Base-by-base conservation (phyloP, 2,888 invertebrate genomes). In the Aspidapion aeneum region DNA sequence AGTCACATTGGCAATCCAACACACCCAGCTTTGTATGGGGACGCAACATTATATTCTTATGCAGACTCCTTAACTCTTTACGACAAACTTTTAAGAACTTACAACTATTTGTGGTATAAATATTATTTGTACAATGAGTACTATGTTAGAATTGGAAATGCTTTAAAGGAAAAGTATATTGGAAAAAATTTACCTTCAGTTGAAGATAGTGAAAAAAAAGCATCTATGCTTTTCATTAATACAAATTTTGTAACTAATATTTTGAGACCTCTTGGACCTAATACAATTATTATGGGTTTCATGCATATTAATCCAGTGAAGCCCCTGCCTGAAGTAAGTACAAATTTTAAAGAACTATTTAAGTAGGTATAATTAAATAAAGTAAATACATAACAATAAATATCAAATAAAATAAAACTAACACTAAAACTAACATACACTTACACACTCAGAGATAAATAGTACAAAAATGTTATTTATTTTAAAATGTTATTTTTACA, bases 21-120 rank as follows among this genome's bases (percentile, higher is more conserved):
- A 35, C 71, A 69, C 54, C 70, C 73, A n/a, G 62, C 69, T 5
- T 35, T 74, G 19, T 68, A 71, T 55, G 71, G 72, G 1, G 74
- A 75, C 58, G 64, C 71, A 61, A 63, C 72, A 50, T 58, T 74
- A 19, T n/a, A n/a, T n/a, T 66, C 69, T 1, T 70, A 70, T 35
- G 55, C 67, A 18, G 68, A 69, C 2, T 21, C 58, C 5, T 69
- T 83, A 63, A 81, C 75, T 18, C 72, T 79, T 48, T 81, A 80
- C 35, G 76, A 80, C 62, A 66, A 75, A 57, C 57, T 74, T 7
- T 63, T 64, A 51, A 73, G 72, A 56, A 66, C 67, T 0, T 58
- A 68, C 16, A 73, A 72, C 60, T 67, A 69, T 18, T 16, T 75
- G 12, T 72, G 71, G 68, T 58, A 63, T 5, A 67, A 72, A 58